These are phyloP conservation scores for Drosophila mercatorum DNA, from an alignment of 2,888 invertebrate genomes.

Conservation along the genomic window DNA sequence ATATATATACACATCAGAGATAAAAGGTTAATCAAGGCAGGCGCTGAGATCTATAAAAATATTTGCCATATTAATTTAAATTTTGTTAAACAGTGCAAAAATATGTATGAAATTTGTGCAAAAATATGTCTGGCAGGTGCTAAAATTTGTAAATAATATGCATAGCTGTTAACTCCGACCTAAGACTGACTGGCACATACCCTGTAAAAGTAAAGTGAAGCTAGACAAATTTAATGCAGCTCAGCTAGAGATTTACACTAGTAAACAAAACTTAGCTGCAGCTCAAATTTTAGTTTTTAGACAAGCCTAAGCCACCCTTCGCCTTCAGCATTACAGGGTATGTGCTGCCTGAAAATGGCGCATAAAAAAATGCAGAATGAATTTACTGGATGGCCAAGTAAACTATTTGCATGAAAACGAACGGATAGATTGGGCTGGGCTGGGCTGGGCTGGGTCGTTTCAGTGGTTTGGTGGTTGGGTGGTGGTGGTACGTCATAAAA, in stretches of 20 bases:
- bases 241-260: not conserved
- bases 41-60: not conserved
- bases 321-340: constrained; percentile 3
- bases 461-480: not conserved
- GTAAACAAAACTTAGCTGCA: not conserved
- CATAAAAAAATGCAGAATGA: constrained; percentile 33
- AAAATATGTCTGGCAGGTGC: constrained; percentile 20
- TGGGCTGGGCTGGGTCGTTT: not conserved
- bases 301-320: not conserved
- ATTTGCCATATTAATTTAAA: not conserved
- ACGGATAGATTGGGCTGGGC: not conserved
- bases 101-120: not conserved
- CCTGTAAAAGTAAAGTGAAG: not conserved
- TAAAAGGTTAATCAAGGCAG: not conserved
- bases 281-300: not conserved
- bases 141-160: constrained; percentile 8
- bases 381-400: constrained; percentile 21
- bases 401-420: constrained; percentile 21
- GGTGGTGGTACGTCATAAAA: constrained; percentile 29
- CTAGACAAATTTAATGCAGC: not conserved
- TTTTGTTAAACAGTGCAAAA: not conserved
- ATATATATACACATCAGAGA: not conserved
- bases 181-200: not conserved
- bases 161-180: not conserved
- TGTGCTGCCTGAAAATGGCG: constrained; percentile 6